Conservation (phyloP, 2,888 invertebrate genomes). For the Sinotaia quadrata region DNA sequence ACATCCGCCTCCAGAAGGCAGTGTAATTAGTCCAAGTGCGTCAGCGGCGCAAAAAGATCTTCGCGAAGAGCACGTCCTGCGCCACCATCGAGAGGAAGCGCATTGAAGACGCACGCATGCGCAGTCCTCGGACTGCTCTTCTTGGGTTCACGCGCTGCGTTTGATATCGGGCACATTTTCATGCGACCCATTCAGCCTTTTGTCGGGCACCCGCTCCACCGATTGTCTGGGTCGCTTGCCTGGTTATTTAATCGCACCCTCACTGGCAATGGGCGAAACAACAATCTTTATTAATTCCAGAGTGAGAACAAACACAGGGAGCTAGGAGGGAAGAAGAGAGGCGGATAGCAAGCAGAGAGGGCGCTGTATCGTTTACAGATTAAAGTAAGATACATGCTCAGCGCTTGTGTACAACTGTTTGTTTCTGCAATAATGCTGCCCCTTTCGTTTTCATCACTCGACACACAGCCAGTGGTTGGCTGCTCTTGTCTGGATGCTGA, state of each 20-base stretch:
- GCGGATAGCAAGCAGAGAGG: slow-evolving; percentile 13
- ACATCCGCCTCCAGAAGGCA: slow-evolving; percentile 19
- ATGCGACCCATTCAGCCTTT: slow-evolving; percentile 26
- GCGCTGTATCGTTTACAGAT: slow-evolving; percentile 37
- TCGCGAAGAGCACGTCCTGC: too few species aligned
- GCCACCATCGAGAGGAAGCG: neutral
- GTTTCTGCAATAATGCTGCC: neutral
- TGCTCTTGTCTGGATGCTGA: too few species aligned
- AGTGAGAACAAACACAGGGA: slow-evolving; percentile 34
- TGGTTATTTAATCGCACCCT: slow-evolving; percentile 35
- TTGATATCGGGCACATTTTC: slow-evolving; percentile 27
- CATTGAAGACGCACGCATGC: slow-evolving; percentile 29
- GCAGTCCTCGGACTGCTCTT: neutral
- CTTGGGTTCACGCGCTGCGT: slow-evolving; percentile 30
- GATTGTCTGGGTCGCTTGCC: slow-evolving; percentile 22
- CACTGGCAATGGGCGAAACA: slow-evolving; percentile 24
- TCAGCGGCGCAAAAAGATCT: neutral
- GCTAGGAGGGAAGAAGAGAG: neutral
- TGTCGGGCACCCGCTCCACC: slow-evolving; percentile 23
- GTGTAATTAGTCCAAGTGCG: slow-evolving; percentile 23
- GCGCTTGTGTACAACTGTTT: neutral
- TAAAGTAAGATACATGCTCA: slow-evolving; percentile 27
- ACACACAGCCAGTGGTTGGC: too few species aligned
- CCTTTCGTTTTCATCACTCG: neutral
- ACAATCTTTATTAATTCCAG: slow-evolving; percentile 37